Evolutionary conservation across 2,797 vertebrate species (phyloP).

Genomic region (Anableps anableps): DNA sequence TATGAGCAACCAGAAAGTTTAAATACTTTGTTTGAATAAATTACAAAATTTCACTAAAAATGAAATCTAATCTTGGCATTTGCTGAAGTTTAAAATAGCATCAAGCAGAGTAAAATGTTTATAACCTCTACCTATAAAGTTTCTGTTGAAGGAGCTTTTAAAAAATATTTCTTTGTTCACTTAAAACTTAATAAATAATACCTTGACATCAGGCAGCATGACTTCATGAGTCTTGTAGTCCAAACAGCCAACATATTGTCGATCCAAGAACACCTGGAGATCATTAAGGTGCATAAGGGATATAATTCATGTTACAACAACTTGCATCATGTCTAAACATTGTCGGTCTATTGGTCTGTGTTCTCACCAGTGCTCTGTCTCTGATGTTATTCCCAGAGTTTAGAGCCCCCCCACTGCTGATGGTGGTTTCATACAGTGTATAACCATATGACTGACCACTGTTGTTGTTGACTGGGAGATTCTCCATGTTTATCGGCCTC

Average conservation of each 20-base stretch:
- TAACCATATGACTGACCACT: conserved; percentile 91
- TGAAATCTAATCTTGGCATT: not conserved
- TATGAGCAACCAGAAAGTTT: not conserved
- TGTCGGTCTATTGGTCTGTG: not conserved
- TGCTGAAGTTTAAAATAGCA: not conserved
- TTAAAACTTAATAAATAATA: conserved; percentile 45
- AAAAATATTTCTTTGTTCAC: not conserved
- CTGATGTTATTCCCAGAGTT: conserved; percentile 82
- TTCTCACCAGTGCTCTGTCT: conserved; percentile 88
- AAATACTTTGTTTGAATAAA: not conserved
- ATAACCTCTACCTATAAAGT: not conserved
- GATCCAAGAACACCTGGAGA: conserved; percentile 89
- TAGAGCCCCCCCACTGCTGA: conserved; percentile 85
- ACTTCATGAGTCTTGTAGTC: conserved; percentile 85
- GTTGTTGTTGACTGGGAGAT: conserved; percentile 84
- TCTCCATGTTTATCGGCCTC: conserved; percentile 90
- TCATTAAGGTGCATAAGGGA: conserved; percentile 3
- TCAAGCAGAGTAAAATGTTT: not conserved
- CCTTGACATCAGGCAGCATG: conserved; percentile 83
- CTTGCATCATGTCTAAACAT: not conserved
- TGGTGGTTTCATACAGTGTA: conserved; percentile 88
- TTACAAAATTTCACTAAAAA: not conserved
- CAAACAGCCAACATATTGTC: conserved; percentile 83
- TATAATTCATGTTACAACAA: not conserved
- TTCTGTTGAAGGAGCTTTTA: not conserved